Conservation (phyloP, 2,888 invertebrate genomes). For the Mythimna impura region DNA sequence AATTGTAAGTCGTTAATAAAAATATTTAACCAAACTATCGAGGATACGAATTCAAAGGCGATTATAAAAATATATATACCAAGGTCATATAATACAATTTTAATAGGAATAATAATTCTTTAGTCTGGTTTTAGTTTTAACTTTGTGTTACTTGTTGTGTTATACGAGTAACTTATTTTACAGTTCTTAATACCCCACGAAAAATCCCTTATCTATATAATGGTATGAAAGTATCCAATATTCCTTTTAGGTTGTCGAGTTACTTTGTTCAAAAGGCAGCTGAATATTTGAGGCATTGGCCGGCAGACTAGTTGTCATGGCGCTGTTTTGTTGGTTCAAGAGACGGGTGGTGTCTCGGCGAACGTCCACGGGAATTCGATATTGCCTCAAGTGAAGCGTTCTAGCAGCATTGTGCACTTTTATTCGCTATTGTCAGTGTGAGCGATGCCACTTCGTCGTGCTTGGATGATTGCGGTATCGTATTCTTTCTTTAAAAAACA, state of each 20-base stretch:
- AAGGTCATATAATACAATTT: too few relatives aligned
- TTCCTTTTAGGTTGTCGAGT: constrained; percentile 13
- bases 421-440: constrained; percentile 79
- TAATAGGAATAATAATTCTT: too few relatives aligned
- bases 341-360: constrained; percentile 58
- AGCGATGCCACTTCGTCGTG: constrained; percentile 73
- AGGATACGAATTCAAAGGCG: too few relatives aligned
- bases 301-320: constrained; percentile 56
- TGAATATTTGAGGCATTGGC: constrained; percentile 51
- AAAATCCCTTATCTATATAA: background rate
- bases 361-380: constrained; percentile 77
- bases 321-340: constrained; percentile 67
- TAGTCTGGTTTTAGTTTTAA: too few relatives aligned
- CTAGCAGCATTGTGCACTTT: constrained; percentile 79
- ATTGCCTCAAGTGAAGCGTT: constrained; percentile 81
- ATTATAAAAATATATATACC: too few relatives aligned
- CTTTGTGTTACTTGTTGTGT: too few relatives aligned
- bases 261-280: constrained; percentile 44
- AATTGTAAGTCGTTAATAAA: too few relatives aligned
- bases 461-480: constrained; percentile 74
- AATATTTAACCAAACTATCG: too few relatives aligned
- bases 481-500: constrained; percentile 70
- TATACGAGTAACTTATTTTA: constrained; percentile 21
- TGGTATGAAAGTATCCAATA: constrained; percentile 33
- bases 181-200: constrained; percentile 1